Conservation (phyloP, 2,113 vertebrate species). For the Cervus canadensis region DNA sequence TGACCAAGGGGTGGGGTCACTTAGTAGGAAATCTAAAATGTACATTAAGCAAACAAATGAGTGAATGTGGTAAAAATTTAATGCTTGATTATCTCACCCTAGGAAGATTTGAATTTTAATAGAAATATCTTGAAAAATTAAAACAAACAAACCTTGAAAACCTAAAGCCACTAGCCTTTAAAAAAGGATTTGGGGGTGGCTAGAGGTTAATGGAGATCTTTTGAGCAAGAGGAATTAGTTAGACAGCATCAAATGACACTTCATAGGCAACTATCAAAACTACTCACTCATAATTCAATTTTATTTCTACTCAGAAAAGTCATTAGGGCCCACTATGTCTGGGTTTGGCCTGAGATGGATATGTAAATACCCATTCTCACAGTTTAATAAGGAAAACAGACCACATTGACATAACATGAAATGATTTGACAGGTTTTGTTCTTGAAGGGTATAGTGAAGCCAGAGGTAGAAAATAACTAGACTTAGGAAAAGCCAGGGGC, state of each 20-base stretch:
- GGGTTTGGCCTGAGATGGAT: background rate
- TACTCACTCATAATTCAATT: background rate
- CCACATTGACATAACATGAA: background rate
- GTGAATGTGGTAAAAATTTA: background rate
- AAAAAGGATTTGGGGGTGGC: background rate
- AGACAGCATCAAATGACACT: background rate
- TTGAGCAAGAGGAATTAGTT: background rate
- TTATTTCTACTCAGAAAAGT: slow-evolving; percentile 9
- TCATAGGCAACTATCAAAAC: background rate
- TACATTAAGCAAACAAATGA: background rate
- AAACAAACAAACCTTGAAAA: background rate
- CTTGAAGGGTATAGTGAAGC: background rate
- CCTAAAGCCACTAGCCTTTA: background rate
- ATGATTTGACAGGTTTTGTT: background rate
- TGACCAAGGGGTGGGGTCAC: background rate
- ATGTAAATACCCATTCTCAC: background rate
- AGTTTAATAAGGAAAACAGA: background rate
- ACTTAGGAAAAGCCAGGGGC: background rate
- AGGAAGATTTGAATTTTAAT: slow-evolving; percentile 1
- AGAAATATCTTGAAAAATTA: background rate
- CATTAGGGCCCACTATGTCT: background rate
- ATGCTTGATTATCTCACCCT: background rate
- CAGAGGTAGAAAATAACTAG: background rate
- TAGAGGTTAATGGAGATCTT: background rate
- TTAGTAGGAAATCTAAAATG: background rate